Evolutionary conservation across 1,140 invertebrate species (phyloP).

Genomic region (Drosophila sucinea): DNA sequence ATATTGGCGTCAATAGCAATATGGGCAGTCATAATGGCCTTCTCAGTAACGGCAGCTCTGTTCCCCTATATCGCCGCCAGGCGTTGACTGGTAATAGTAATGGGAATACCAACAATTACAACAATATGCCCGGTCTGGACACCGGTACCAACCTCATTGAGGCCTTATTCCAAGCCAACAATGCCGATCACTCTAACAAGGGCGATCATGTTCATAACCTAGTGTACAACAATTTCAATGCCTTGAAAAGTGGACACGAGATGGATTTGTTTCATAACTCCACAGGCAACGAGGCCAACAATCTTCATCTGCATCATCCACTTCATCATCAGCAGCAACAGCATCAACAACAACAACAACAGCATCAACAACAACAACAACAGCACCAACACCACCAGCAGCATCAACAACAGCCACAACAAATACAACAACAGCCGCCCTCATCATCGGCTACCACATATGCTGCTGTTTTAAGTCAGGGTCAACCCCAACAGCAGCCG

Average conservation of each 20-base stretch:
- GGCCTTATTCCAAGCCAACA: conserved; percentile 74
- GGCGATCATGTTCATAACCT: conserved; percentile 62
- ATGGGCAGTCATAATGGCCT: conserved; percentile 48
- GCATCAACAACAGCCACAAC: conserved; percentile 32
- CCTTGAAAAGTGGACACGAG: conserved; percentile 58
- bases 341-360: conserved; percentile 38
- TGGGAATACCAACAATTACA: conserved; percentile 69
- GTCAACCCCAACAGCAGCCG: conserved; percentile 45
- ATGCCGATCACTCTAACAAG: conserved; percentile 62
- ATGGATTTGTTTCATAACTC: conserved; percentile 66
- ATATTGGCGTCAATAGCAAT: conserved; percentile 30
- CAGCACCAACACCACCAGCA: conserved; percentile 41
- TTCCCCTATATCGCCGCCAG: conserved; percentile 84
- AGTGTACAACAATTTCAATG: conserved; percentile 74
- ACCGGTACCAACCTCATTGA: conserved; percentile 69
- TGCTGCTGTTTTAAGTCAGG: conserved; percentile 83
- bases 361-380: conserved; percentile 37
- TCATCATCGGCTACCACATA: conserved; percentile 79
- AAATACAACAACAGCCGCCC: conserved; percentile 44
- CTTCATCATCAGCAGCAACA: conserved; percentile 50
- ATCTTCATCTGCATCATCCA: conserved; percentile 35
- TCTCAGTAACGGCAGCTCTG: conserved; percentile 70
- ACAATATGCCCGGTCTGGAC: conserved; percentile 66
- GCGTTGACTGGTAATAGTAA: conserved; percentile 71
- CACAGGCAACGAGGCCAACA: conserved; percentile 26